Evolutionary conservation across 2,888 invertebrate species (phyloP).

Genomic region (Brachyopa scutellaris): DNA sequence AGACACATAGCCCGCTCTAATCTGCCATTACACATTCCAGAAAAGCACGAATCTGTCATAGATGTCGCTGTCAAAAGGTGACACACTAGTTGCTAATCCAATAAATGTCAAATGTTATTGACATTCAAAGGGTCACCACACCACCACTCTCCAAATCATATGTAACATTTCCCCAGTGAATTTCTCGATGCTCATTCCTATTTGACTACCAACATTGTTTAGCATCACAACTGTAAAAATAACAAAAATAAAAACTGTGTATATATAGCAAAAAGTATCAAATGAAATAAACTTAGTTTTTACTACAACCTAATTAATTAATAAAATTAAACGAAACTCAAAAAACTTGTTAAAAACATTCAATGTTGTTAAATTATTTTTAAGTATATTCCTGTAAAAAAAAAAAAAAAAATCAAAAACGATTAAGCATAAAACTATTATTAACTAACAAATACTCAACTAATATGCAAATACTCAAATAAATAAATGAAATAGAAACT

Average conservation of each 20-base stretch:
- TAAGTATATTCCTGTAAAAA: conserved; percentile 79
- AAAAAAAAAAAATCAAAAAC: conserved; percentile 52
- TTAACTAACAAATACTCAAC: conserved; percentile 64
- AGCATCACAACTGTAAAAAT: conserved; percentile 57
- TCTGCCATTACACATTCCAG: conserved; percentile 6
- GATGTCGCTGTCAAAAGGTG: conserved; percentile 24
- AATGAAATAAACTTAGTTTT: conserved; percentile 50
- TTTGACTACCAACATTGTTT: conserved; percentile 45
- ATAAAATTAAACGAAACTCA: conserved; percentile 60
- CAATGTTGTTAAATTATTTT: conserved; percentile 81
- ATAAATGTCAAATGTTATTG: conserved; percentile 57
- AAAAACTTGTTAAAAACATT: conserved; percentile 77
- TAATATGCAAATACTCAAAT: conserved; percentile 68
- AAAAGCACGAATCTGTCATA: background rate
- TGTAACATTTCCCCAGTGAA: conserved; percentile 29
- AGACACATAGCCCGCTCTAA: background rate
- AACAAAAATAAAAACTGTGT: conserved; percentile 17
- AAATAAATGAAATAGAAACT: conserved; percentile 50
- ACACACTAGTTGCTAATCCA: conserved; percentile 51
- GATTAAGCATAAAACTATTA: conserved; percentile 58
- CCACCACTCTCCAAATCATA: background rate
- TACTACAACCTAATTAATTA: conserved; percentile 44
- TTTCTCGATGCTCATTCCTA: conserved; percentile 24
- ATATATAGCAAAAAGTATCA: conserved; percentile 56
- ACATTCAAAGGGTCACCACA: conserved; percentile 21